A percentile compares a stretch with the other conserved stretches of the same genome.
Evolutionary conservation across 2,113 vertebrate genomes (phyloP).

Genomic region (Isichthys henryi): DNA sequence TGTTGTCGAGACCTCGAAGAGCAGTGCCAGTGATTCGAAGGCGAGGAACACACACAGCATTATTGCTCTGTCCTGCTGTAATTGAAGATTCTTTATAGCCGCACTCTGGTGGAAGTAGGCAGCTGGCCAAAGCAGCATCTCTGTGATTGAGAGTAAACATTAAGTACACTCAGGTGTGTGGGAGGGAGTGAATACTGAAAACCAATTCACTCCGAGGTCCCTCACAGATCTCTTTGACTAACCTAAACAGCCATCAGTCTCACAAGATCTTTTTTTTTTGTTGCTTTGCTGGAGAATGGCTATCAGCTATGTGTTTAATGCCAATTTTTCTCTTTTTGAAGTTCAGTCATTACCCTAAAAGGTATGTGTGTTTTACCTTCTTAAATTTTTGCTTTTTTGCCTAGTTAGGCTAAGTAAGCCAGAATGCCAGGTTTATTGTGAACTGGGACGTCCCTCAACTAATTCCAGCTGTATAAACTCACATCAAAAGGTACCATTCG

Average conservation of each 20-base stretch:
- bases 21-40: not conserved
- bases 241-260: not conserved
- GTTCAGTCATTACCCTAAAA: not conserved
- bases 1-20: not conserved
- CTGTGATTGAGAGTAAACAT: not conserved
- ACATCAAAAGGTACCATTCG: not conserved
- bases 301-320: not conserved
- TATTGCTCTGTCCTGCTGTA: not conserved
- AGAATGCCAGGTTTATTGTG: not conserved
- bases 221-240: not conserved
- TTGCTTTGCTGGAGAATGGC: not conserved
- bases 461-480: not conserved
- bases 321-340: not conserved
- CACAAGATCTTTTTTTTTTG: not conserved
- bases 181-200: not conserved
- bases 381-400: not conserved
- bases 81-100: conserved; percentile 6
- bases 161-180: not conserved
- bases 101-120: not conserved
- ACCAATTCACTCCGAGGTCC: conserved; percentile 10
- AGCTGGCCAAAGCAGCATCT: conserved; percentile 2
- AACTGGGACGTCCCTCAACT: not conserved
- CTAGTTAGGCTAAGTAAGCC: not conserved
- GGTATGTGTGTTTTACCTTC: not conserved
- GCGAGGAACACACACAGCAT: not conserved